Base-by-base conservation (phyloP, 2,113 vertebrate genomes). In the Tylochromis polylepis region DNA sequence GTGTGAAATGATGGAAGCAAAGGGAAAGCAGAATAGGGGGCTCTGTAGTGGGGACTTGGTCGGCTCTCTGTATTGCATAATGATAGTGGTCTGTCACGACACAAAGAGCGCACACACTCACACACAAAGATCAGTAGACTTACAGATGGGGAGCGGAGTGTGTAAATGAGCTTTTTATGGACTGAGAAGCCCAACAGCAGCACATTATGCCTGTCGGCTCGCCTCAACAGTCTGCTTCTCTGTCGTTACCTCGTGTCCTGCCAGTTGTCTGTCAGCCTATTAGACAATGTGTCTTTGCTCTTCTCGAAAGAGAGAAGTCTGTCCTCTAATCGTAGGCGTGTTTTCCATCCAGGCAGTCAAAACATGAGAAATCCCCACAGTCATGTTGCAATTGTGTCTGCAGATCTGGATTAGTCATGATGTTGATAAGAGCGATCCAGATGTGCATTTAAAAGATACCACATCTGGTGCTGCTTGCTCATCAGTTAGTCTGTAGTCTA, bases 161-260 rank as follows among this genome's bases (percentile, higher is more conserved):
- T 89, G 87, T 85, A 93, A 94, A 92, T 92, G 57, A 92, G 93
- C 59, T 86, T 93, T 92, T 94, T 91, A 91, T 93, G 90, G 84
- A 90, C 82, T 53, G 90, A 89, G 80, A 56, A 88, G 58, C 82
- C 83, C 79, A 75, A 85, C 87, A 89, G 65, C 80, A 82, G 83
- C 85, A 82, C 86, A 87, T 88, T 90, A 78, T 90, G 77, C 85
- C 67, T 83, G 84, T 87, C 77, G 56, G 80, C 53, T 24, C 20
- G 72, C 34, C 38, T 24, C 49, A 16, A 78, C 85, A 70, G 72
- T 59, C 62, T 81, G 38, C 14, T 7, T 57, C 58, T 55, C 55
- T 12, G 70, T 59, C 18, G 83, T 82, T 12, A 80, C 8, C 27
- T 77, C 51, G 2, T 85, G 65, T 16, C 65, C 56, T 36, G 3